Evolutionary conservation across 2,888 invertebrate genomes (phyloP).

Genomic region (Dryomyza anilis): DNA sequence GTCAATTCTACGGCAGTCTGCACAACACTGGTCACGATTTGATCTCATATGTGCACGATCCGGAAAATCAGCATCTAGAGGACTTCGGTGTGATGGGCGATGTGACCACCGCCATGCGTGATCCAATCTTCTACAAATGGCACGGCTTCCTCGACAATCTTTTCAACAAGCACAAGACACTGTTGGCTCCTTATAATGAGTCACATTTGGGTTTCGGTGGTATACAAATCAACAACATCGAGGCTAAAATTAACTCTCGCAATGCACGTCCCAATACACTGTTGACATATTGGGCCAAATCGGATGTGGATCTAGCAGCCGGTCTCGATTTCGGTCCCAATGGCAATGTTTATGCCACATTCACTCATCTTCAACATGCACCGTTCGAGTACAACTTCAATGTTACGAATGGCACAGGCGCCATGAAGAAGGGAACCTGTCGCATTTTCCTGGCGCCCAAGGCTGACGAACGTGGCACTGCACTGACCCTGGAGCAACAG

Average conservation of each 20-base stretch:
- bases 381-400: conserved; percentile 70
- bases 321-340: conserved; percentile 79
- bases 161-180: conserved; percentile 74
- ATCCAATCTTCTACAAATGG: conserved; percentile 86
- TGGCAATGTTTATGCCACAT: conserved; percentile 71
- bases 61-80: conserved; percentile 74
- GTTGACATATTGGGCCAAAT: conserved; percentile 78
- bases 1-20: conserved; percentile 74
- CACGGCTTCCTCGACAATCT: conserved; percentile 78
- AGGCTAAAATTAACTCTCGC: conserved; percentile 32
- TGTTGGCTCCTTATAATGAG: conserved; percentile 65
- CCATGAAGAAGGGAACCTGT: conserved; percentile 65
- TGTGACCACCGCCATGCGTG: conserved; percentile 82
- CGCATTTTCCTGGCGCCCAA: conserved; percentile 72
- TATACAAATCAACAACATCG: conserved; percentile 35
- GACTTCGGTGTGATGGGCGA: conserved; percentile 79
- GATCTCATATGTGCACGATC: conserved; percentile 79
- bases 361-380: conserved; percentile 78
- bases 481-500: conserved; percentile 66
- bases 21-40: conserved; percentile 84
- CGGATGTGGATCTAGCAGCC: conserved; percentile 77
- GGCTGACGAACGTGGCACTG: conserved; percentile 67
- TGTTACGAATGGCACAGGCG: conserved; percentile 65
- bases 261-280: conserved; percentile 64
- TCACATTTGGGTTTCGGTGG: conserved; percentile 49